Percentiles rank a stretch among this genome's conserved stretches.
phyloP scores from a whole-genome alignment of 1,140 invertebrate genomes.

The Ephestia elutella region DNA sequence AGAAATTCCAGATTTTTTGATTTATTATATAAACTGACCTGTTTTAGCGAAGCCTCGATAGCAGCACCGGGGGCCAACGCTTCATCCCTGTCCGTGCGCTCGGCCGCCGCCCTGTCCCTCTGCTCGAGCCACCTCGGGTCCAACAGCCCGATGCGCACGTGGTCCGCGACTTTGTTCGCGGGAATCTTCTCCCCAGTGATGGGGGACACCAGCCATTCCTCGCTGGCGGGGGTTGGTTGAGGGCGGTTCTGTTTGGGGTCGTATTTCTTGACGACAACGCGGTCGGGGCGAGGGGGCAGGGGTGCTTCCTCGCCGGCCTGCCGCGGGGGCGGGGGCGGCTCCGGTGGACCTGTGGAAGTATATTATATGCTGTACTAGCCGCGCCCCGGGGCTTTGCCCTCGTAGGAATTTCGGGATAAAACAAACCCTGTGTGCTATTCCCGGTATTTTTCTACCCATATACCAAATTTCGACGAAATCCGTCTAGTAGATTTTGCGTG shows the following conservation, averaged over 20 bases:
- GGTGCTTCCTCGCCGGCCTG: slow-evolving; percentile 78
- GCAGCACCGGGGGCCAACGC: slow-evolving; percentile 77
- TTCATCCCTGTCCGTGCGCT: slow-evolving; percentile 65
- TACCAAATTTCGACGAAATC: no score
- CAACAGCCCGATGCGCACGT: slow-evolving; percentile 96
- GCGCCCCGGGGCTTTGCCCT: no score
- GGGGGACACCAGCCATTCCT: slow-evolving; percentile 97
- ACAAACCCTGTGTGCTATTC: no score
- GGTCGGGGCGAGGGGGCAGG: slow-evolving; percentile 91
- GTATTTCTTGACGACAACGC: slow-evolving; percentile 97
- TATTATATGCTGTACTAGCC: no score
- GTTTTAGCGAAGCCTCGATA: slow-evolving; percentile 95
- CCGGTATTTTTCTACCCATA: no score
- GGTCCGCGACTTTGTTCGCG: slow-evolving; percentile 96
- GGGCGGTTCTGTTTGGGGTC: slow-evolving; percentile 90
- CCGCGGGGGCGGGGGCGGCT: slow-evolving; percentile 55
- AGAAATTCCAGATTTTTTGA: no score
- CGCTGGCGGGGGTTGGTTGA: slow-evolving; percentile 76
- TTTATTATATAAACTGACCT: slow-evolving; percentile 31
- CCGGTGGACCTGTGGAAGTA: slow-evolving; percentile 36
- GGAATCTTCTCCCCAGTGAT: slow-evolving; percentile 98
- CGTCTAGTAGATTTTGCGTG: no score
- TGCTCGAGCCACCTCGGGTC: slow-evolving; percentile 99
- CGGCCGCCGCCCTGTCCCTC: slow-evolving; percentile 79
- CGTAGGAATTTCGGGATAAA: no score